Percentiles rank a stretch among this genome's conserved stretches.
These are phyloP conservation scores for Tanypteryx hageni DNA, from an alignment of 2,888 invertebrate species.

Conservation along the genomic window DNA sequence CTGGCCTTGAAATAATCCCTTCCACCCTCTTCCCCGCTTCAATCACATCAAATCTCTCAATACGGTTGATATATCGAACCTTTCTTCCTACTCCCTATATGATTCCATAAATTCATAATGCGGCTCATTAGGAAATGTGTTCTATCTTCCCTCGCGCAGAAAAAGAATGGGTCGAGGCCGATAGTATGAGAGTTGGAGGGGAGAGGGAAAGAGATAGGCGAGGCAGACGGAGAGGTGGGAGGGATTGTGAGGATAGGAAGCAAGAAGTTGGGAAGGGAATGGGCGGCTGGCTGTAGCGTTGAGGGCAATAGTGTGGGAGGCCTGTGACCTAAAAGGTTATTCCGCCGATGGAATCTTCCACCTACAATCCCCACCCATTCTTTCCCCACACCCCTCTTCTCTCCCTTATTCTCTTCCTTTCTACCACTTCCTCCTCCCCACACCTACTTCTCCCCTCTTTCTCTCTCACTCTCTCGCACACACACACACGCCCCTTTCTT, in stretches of 20 bases:
- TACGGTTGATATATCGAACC: slow-evolving; percentile 2
- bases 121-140: slow-evolving; percentile 42
- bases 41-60: slow-evolving; percentile 1
- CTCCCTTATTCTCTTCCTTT: background rate
- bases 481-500: background rate
- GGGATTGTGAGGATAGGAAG: background rate
- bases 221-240: background rate
- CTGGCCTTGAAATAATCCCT: slow-evolving; percentile 42
- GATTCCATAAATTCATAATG: slow-evolving; percentile 47
- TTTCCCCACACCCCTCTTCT: slow-evolving; percentile 14
- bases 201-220: background rate
- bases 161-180: background rate
- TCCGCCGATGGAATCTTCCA: slow-evolving; percentile 47
- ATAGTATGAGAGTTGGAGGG: background rate
- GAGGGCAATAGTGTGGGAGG: slow-evolving; percentile 24
- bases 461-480: background rate
- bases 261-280: background rate
- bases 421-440: background rate
- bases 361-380: slow-evolving; percentile 19
- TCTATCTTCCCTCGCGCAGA: slow-evolving; percentile 30
- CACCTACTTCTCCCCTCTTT: background rate
- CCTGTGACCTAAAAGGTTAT: slow-evolving; percentile 12
- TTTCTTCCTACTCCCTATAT: slow-evolving; percentile 19
- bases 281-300: background rate
- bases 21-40: background rate